Conservation (phyloP, 2,797 vertebrate species). For the Oophaga sylvatica region DNA sequence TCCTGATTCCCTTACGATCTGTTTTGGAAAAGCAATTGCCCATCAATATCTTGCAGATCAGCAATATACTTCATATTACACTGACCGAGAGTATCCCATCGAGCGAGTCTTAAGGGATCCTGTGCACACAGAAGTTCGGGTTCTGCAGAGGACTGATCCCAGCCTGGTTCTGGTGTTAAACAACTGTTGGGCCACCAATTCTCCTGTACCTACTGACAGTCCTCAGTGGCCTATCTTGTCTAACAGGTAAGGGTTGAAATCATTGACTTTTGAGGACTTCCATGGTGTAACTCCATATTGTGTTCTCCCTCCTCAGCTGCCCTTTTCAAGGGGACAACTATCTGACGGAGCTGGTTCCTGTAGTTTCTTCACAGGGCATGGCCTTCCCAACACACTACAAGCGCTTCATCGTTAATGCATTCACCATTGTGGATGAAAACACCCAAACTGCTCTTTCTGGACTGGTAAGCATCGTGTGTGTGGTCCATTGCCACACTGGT, state of each 20-base stretch:
- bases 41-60: conserved; percentile 61
- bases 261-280: neutral
- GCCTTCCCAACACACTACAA: conserved; percentile 69
- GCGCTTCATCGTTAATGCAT: conserved; percentile 69
- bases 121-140: conserved; percentile 68
- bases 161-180: conserved; percentile 66
- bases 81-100: conserved; percentile 67
- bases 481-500: too few species aligned
- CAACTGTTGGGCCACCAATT: conserved; percentile 71
- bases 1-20: too few species aligned
- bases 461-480: conserved; percentile 55
- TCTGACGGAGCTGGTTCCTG: conserved; percentile 62
- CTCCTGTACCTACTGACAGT: conserved; percentile 41
- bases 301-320: conserved; percentile 60
- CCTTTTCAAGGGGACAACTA: conserved; percentile 72
- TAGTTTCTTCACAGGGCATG: neutral
- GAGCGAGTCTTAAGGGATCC: conserved; percentile 69
- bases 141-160: conserved; percentile 67
- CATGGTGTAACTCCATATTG: neutral
- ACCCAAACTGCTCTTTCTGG: conserved; percentile 65
- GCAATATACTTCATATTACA: conserved; percentile 68
- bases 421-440: conserved; percentile 66
- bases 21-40: too few species aligned
- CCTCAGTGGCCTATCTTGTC: conserved; percentile 71
- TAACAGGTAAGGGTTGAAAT: conserved; percentile 63